Percentiles rank a stretch among this genome's conserved stretches.
phyloP scores from a whole-genome alignment of 2,113 vertebrate genomes.

The Rana temporaria region DNA sequence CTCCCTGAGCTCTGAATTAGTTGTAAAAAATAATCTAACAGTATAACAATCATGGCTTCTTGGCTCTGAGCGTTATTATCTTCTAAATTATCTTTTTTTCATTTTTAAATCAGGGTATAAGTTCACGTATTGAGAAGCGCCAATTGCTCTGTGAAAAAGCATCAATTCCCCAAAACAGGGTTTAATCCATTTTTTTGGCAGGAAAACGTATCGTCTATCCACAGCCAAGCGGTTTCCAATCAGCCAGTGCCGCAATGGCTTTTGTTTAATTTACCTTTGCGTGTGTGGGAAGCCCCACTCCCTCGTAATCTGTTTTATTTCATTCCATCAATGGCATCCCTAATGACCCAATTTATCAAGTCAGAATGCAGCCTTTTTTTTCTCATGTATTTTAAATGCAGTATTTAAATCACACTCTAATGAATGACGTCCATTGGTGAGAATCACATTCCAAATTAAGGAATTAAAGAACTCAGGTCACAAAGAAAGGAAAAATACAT shows the following conservation, averaged over 20 bases:
- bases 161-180: not conserved
- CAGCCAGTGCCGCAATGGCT: not conserved
- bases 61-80: too few relatives aligned
- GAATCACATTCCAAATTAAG: not conserved
- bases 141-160: constrained; percentile 4
- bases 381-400: not conserved
- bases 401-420: not conserved
- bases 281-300: not conserved
- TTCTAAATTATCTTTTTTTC: not conserved
- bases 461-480: too few relatives aligned
- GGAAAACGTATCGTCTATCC: not conserved
- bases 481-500: too few relatives aligned
- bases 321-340: not conserved
- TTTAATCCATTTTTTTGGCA: constrained; percentile 9
- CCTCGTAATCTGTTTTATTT: constrained; percentile 18
- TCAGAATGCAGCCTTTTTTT: not conserved
- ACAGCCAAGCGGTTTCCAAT: not conserved
- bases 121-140: not conserved
- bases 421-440: constrained; percentile 2
- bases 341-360: constrained; percentile 5
- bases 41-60: too few relatives aligned
- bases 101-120: not conserved
- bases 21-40: too few relatives aligned
- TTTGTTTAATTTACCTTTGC: constrained; percentile 27
- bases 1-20: too few relatives aligned